A percentile compares a stretch with the other conserved stretches of the same genome.
Evolutionary conservation across 2,888 invertebrate species (phyloP).

Genomic region (Slavum lentiscoides): DNA sequence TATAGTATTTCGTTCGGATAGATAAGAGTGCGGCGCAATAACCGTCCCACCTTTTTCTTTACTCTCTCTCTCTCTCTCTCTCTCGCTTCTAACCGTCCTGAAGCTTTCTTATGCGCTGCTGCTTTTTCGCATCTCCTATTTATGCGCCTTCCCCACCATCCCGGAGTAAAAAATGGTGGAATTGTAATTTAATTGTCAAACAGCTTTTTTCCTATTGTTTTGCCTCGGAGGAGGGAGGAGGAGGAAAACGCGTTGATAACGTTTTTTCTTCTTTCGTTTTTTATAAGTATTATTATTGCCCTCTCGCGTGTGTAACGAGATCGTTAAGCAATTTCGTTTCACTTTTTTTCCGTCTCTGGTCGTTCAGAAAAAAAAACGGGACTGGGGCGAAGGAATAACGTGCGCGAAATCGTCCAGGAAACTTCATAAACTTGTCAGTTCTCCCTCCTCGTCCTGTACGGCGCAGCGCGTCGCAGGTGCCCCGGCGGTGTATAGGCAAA

Average conservation of each 20-base stretch:
- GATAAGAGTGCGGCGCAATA: no score
- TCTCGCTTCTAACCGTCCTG: no score
- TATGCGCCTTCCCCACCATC: no score
- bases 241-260: conserved; percentile 46
- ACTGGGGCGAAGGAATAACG: background rate
- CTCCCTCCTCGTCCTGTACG: background rate
- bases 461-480: background rate
- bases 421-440: conserved; percentile 26
- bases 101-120: no score
- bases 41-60: no score
- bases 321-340: conserved; percentile 15
- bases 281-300: background rate
- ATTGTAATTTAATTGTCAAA: no score
- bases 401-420: background rate
- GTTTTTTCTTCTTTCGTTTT: background rate
- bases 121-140: no score
- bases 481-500: conserved; percentile 18
- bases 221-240: background rate
- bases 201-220: background rate
- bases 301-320: background rate
- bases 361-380: no score
- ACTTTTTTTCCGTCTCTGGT: no score
- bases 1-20: background rate
- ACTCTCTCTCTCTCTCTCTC: no score
- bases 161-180: no score